Percentiles rank a stretch among this genome's conserved stretches.
Evolutionary conservation across 2,113 vertebrate species (phyloP).

Genomic region (Takifugu flavidus): DNA sequence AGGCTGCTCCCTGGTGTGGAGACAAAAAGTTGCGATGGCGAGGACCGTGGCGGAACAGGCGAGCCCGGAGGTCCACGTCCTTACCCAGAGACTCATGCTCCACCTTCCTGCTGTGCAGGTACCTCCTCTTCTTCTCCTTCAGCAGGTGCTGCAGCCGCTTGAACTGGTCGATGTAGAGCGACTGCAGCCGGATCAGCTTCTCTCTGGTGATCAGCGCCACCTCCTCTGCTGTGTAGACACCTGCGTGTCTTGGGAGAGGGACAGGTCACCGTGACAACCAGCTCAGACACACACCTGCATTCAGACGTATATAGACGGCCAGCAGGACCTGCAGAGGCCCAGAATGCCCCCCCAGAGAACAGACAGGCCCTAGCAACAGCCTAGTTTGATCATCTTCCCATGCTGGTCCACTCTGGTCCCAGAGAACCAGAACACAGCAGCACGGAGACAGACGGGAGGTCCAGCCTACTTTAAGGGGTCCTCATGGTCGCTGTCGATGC

Average conservation of each 20-base stretch:
- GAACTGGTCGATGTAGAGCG: conserved; percentile 98
- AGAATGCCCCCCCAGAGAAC: too few relatives aligned
- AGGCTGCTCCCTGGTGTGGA: conserved; percentile 81
- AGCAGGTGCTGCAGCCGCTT: conserved; percentile 94
- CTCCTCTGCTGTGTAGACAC: conserved; percentile 95
- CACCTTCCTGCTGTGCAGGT: conserved; percentile 86
- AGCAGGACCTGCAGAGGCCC: too few relatives aligned
- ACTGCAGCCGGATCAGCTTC: conserved; percentile 94
- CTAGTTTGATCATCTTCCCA: too few relatives aligned
- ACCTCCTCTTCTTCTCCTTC: conserved; percentile 92
- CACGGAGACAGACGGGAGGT: neutral
- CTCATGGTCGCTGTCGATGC: conserved; percentile 95
- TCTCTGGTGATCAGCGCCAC: conserved; percentile 94
- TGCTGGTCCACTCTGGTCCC: too few relatives aligned
- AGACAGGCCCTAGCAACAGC: too few relatives aligned
- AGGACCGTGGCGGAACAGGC: neutral
- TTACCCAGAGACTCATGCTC: conserved; percentile 89
- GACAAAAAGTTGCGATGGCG: conserved; percentile 1
- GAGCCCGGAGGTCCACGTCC: fast-evolving
- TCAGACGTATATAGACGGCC: neutral
- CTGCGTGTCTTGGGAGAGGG: conserved; percentile 81
- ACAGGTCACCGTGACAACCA: neutral
- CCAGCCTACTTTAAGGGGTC: conserved; percentile 89
- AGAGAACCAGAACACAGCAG: too few relatives aligned
- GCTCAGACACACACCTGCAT: neutral